Conservation (phyloP, 2,888 invertebrate species). For the Lycocerus yunnanus region DNA sequence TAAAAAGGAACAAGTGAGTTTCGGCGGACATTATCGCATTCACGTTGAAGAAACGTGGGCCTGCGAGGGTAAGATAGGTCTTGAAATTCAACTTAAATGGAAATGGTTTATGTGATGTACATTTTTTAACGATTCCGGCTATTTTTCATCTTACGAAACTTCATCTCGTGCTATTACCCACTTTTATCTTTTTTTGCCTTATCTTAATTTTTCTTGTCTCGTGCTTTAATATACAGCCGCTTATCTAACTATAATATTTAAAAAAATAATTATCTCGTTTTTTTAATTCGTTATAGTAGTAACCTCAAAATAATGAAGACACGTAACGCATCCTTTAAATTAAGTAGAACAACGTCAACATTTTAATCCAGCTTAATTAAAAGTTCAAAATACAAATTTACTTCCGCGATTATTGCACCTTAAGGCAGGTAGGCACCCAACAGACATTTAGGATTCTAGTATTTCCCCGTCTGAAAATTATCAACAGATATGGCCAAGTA, state of each 20-base stretch:
- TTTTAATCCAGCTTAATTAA: background rate
- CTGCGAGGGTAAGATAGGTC: constrained; percentile 32
- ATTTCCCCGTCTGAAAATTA: too few species aligned
- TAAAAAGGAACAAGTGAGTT: constrained; percentile 22
- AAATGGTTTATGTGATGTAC: constrained; percentile 33
- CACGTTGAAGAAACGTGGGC: constrained; percentile 32
- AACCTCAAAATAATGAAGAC: background rate
- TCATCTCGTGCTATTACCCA: constrained; percentile 18
- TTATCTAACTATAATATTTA: background rate
- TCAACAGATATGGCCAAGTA: too few species aligned
- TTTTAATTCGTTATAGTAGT: background rate
- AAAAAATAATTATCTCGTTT: background rate
- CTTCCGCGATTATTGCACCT: too few species aligned
- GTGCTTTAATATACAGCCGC: constrained; percentile 1
- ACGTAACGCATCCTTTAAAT: background rate
- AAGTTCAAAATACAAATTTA: background rate
- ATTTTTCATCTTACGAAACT: constrained; percentile 27
- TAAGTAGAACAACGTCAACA: background rate
- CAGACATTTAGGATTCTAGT: background rate
- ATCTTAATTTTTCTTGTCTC: constrained; percentile 25
- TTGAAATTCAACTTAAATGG: constrained; percentile 33
- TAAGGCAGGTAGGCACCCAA: too few species aligned
- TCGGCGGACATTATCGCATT: constrained; percentile 32
- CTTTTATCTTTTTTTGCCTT: constrained; percentile 16
- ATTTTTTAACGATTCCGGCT: constrained; percentile 32